A percentile compares a stretch with the other conserved stretches of the same genome.
phyloP scores from a whole-genome alignment of 2,888 invertebrate species.

The Orthosia gracilis region DNA sequence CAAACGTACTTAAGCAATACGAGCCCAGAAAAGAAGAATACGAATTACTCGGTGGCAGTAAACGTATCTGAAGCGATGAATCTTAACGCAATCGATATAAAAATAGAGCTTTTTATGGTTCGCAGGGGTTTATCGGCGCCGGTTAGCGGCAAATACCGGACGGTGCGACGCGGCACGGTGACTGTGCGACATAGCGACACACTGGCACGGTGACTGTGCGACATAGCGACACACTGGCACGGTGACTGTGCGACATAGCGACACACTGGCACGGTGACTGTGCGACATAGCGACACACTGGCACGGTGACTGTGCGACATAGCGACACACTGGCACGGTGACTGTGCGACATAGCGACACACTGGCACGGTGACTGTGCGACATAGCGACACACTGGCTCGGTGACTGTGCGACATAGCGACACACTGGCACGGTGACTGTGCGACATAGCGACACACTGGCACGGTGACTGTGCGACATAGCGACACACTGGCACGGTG shows the following conservation, averaged over 20 bases:
- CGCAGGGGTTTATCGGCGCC: slow-evolving; percentile 19
- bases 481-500: neutral
- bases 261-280: neutral
- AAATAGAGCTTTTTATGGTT: slow-evolving; percentile 42
- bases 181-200: neutral
- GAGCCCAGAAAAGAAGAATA: slow-evolving; percentile 22
- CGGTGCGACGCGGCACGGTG: neutral
- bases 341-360: too few relatives aligned
- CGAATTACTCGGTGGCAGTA: slow-evolving; percentile 30
- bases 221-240: neutral
- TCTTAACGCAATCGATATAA: slow-evolving; percentile 43
- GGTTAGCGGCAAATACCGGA: neutral
- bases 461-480: too few relatives aligned
- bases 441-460: neutral
- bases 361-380: too few relatives aligned
- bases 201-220: neutral
- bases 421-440: neutral
- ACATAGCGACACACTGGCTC: neutral
- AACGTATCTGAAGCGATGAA: slow-evolving; percentile 34
- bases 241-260: neutral
- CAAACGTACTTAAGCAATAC: slow-evolving; percentile 25
- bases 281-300: too few relatives aligned
- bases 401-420: too few relatives aligned
- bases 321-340: neutral
- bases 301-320: too few relatives aligned